These are phyloP conservation scores for Biston stratarius DNA, from an alignment of 2,888 invertebrate species.

Conservation along the genomic window DNA sequence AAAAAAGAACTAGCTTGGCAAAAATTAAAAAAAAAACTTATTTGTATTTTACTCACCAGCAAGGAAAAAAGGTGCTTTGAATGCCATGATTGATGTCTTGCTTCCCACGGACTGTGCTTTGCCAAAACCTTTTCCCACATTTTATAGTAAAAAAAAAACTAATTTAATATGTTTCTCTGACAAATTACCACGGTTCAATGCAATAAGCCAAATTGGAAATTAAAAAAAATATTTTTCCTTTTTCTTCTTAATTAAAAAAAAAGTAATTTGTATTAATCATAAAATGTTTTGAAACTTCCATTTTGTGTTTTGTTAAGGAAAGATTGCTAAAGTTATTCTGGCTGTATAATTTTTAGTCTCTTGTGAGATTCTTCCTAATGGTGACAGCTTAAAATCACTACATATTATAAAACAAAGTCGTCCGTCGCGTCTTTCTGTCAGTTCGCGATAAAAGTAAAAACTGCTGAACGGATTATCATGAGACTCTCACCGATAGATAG, in stretches of 20 bases:
- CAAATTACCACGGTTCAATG: constrained; percentile 12
- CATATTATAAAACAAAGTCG: too few species aligned
- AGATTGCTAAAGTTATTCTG: not conserved
- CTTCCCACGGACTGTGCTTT: constrained; percentile 41
- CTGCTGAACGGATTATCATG: too few species aligned
- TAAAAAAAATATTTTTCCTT: not conserved
- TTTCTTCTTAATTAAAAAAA: constrained; percentile 17
- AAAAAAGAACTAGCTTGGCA: too few species aligned
- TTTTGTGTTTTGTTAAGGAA: not conserved
- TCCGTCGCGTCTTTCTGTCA: too few species aligned
- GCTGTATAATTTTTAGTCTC: not conserved
- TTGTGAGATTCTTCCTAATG: not conserved
- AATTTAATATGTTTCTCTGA: constrained; percentile 12
- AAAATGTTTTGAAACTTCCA: not conserved
- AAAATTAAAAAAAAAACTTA: too few species aligned
- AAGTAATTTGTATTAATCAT: not conserved
- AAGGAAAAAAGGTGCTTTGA: constrained; percentile 44
- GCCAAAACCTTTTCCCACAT: not conserved
- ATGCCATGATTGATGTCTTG: constrained; percentile 25
- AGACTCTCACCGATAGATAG: too few species aligned
- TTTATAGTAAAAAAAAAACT: constrained; percentile 23
- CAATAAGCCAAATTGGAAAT: constrained; percentile 9
- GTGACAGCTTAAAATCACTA: not conserved
- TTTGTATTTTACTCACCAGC: constrained; percentile 52
- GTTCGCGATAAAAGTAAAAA: too few species aligned